Percentiles rank a stretch among this genome's conserved stretches.
These are phyloP conservation scores for Xestia sexstrigata DNA, from an alignment of 2,888 invertebrate genomes.

Conservation along the genomic window DNA sequence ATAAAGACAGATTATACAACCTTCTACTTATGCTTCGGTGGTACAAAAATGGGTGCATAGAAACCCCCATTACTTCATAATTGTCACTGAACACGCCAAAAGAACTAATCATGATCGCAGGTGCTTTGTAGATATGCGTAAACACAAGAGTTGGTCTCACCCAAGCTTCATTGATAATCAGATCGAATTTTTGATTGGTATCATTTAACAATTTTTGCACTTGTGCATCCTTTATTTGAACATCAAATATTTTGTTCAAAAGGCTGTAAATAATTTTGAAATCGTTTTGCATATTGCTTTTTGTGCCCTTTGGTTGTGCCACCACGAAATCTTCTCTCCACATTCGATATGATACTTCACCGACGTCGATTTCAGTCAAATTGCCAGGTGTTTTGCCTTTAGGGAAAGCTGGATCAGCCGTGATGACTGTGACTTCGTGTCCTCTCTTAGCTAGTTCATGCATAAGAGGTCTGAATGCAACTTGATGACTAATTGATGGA, in stretches of 20 bases:
- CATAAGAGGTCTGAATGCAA: conserved; percentile 77
- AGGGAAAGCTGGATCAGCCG: conserved; percentile 76
- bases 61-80: conserved; percentile 68
- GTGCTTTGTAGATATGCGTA: conserved; percentile 72
- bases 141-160: conserved; percentile 66
- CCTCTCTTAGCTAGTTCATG: conserved; percentile 79
- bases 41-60: conserved; percentile 71
- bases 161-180: conserved; percentile 74
- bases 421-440: conserved; percentile 81
- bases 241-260: conserved; percentile 5
- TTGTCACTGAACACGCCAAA: conserved; percentile 63
- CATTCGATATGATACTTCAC: conserved; percentile 70
- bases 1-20: conserved; percentile 51
- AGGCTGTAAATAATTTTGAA: conserved; percentile 18
- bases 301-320: conserved; percentile 42
- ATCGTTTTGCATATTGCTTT: conserved; percentile 16
- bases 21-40: conserved; percentile 38
- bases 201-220: conserved; percentile 35
- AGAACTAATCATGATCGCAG: conserved; percentile 77
- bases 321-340: conserved; percentile 53
- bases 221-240: conserved; percentile 21
- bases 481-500: conserved; percentile 83
- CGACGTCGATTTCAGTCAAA: conserved; percentile 80
- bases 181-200: conserved; percentile 60
- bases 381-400: conserved; percentile 71